Percentiles rank a stretch among this genome's conserved stretches.
These are phyloP conservation scores for Gari tellinella DNA, from an alignment of 2,888 invertebrate genomes.

Conservation along the genomic window DNA sequence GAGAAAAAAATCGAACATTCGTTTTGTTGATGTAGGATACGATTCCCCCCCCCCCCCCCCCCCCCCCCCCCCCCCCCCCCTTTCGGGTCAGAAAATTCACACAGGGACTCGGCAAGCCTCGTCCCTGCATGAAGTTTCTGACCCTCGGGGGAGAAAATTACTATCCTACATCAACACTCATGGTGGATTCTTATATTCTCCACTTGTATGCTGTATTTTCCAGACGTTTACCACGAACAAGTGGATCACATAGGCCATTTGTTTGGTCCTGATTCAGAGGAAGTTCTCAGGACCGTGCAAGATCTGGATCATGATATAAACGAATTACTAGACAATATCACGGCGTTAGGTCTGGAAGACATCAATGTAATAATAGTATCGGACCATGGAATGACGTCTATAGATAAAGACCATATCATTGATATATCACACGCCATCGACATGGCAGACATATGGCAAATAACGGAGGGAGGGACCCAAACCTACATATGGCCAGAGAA, in stretches of 20 bases:
- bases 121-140: too few species aligned
- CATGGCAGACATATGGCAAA: slow-evolving; percentile 46
- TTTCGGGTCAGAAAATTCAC: too few species aligned
- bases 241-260: slow-evolving; percentile 64
- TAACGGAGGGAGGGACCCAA: slow-evolving; percentile 59
- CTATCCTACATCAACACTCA: too few species aligned
- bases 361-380: slow-evolving; percentile 70
- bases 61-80: too few species aligned
- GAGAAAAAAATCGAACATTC: too few species aligned
- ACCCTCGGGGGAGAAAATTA: too few species aligned
- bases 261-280: slow-evolving; percentile 58
- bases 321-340: slow-evolving; percentile 54
- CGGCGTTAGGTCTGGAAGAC: slow-evolving; percentile 21
- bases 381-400: slow-evolving; percentile 73
- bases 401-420: slow-evolving; percentile 53
- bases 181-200: too few species aligned
- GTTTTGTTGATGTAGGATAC: too few species aligned
- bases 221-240: slow-evolving; percentile 68
- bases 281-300: slow-evolving; percentile 51
- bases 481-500: slow-evolving; percentile 66
- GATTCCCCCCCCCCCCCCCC: too few species aligned
- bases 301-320: slow-evolving; percentile 57
- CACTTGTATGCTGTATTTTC: too few species aligned
- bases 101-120: too few species aligned
- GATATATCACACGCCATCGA: slow-evolving; percentile 57